Evolutionary conservation across 2,113 vertebrate species (phyloP).

Genomic region (Machaerirhynchus nigripectus): DNA sequence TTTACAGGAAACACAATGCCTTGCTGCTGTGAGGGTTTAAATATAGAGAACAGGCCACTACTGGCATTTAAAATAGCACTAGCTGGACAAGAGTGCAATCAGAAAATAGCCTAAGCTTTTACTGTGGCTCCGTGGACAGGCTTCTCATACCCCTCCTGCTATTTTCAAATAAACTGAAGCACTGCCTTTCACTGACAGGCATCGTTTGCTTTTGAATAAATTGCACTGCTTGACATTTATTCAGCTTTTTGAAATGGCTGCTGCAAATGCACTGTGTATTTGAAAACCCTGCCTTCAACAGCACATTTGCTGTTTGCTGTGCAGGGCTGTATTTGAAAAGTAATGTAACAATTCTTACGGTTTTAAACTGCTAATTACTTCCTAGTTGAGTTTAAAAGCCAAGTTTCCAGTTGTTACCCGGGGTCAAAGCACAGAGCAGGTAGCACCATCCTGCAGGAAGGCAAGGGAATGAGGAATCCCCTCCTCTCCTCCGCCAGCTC

Average conservation of each 20-base stretch:
- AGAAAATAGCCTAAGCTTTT: conserved; percentile 41
- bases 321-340: accelerated
- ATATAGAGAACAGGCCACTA: conserved; percentile 45
- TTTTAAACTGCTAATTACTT: not conserved
- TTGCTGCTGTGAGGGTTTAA: conserved; percentile 13
- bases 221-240: not conserved
- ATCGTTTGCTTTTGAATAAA: not conserved
- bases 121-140: not conserved
- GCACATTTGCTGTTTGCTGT: not conserved
- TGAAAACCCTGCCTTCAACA: not conserved
- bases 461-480: not conserved
- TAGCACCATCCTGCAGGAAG: not conserved
- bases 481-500: not conserved
- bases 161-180: not conserved
- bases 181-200: not conserved
- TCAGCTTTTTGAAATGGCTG: not conserved
- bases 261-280: not conserved
- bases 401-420: not conserved
- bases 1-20: conserved; percentile 52
- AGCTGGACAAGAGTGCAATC: conserved; percentile 25
- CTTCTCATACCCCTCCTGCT: not conserved
- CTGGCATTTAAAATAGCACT: conserved; percentile 45
- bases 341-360: accelerated
- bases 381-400: not conserved
- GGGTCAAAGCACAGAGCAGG: not conserved